Conservation (phyloP, 2,888 invertebrate genomes). For the Diogma glabrata region DNA sequence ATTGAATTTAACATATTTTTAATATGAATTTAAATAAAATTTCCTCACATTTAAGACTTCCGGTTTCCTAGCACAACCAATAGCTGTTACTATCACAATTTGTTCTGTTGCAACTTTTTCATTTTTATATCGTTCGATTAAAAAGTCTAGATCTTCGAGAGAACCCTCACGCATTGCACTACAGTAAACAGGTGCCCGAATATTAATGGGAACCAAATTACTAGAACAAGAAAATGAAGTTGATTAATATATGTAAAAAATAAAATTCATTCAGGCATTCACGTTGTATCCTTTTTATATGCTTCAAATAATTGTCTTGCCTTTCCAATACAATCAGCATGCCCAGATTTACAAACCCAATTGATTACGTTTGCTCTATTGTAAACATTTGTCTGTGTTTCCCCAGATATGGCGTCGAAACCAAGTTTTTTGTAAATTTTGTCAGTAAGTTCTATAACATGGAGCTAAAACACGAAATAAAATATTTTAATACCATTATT, state of each 20-base stretch:
- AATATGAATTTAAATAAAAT: no score
- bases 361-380: slow-evolving; percentile 46
- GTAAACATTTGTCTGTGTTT: slow-evolving; percentile 44
- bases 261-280: background rate
- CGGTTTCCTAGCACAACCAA: slow-evolving; percentile 51
- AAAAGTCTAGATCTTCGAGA: slow-evolving; percentile 47
- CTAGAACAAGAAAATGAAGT: background rate
- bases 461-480: slow-evolving; percentile 28
- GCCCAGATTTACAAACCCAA: slow-evolving; percentile 53
- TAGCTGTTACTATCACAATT: slow-evolving; percentile 46
- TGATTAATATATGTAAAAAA: background rate
- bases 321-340: slow-evolving; percentile 44
- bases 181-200: slow-evolving; percentile 63
- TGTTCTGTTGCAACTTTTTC: slow-evolving; percentile 58
- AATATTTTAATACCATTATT: background rate
- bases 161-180: slow-evolving; percentile 54
- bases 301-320: slow-evolving; percentile 34
- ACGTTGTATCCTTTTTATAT: background rate
- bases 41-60: no score
- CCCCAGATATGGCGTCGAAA: slow-evolving; percentile 33
- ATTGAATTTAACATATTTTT: no score
- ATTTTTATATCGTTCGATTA: slow-evolving; percentile 47
- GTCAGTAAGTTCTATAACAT: slow-evolving; percentile 38
- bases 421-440: slow-evolving; percentile 41
- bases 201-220: slow-evolving; percentile 46